Base-by-base conservation (phyloP, 2,888 invertebrate genomes). In the Cheilosia grossa region DNA sequence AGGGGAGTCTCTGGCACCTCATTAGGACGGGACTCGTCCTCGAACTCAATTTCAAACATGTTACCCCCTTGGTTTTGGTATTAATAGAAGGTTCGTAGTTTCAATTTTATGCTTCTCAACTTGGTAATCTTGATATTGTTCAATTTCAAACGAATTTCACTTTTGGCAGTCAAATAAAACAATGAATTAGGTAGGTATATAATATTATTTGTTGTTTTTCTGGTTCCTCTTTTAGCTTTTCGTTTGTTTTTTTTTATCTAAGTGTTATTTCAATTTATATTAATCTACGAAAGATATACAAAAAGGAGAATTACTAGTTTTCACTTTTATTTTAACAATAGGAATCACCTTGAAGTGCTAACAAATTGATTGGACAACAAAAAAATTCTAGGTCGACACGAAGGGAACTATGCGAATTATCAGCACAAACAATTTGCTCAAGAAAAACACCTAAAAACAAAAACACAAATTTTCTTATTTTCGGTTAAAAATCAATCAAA, bases 1-100 rank as follows among this genome's bases (percentile, higher is more conserved):
- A 92, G 77, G 13, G 91, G 91, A 24, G 90, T 89, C 67, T 87
- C 89, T 15, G 83, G 42, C 4, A 77, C 75, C n/a, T 81, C 81
- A 17, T 80, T 77, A 30, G 80, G 83, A 70, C 83, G 83, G 13
- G 67, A 61, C n/a, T 70, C 83, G 27, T 83, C 83, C 47, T 83
- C 83, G 27, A 83, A 75, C 54, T 83, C 80, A 17, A 83, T 74
- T 59, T 80, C 80, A 70, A 83, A 75, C 79, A 83, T 82, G 21
- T 40, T 83, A 13, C 27, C 4, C 37, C 59, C 40, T 51, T 64
- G 9, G 61, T 27, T 15, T 19, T 67, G 33, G 37, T 21, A 21
- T 24, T 17, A 47, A 44, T 53, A 61, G 42, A 42, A 21, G 27
- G 19, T 56, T n/a, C 24, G 10, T 24, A 27, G 49, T 64, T 49